These are phyloP conservation scores for Hiodon tergisus DNA, from an alignment of 2,113 vertebrate species.

Conservation along the genomic window DNA sequence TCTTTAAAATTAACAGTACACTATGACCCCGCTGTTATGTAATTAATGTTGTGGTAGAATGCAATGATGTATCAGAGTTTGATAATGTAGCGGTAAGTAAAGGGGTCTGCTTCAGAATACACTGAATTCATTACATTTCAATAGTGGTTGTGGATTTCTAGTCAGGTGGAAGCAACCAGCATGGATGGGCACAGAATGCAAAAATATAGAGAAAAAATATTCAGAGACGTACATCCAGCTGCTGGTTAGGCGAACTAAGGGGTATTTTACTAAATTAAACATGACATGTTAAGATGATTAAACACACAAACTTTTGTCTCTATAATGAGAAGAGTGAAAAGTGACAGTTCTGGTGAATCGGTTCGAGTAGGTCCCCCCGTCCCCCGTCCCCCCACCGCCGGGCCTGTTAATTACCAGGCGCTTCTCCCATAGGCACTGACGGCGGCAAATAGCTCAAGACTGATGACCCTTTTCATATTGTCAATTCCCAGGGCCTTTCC, in stretches of 20 bases:
- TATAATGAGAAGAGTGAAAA: background rate
- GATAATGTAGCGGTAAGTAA: no score
- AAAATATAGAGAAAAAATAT: no score
- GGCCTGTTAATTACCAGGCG: slow-evolving; percentile 17
- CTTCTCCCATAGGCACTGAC: slow-evolving; percentile 31
- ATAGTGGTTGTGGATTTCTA: background rate
- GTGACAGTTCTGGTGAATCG: background rate
- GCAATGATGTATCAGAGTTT: no score
- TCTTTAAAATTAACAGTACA: no score
- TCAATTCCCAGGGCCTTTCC: slow-evolving; percentile 32
- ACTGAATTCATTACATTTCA: no score
- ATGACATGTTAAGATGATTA: background rate
- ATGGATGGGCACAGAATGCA: background rate
- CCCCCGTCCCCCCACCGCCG: background rate
- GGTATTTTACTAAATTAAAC: slow-evolving; percentile 1
- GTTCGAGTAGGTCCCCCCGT: slow-evolving; percentile 27
- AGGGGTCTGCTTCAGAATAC: no score
- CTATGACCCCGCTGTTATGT: no score
- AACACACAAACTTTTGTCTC: slow-evolving; percentile 7
- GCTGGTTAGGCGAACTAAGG: background rate
- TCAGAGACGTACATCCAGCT: background rate
- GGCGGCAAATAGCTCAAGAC: slow-evolving; percentile 44
- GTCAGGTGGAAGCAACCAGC: background rate
- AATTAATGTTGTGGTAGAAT: no score
- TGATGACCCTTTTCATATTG: slow-evolving; percentile 47